phyloP scores from a whole-genome alignment of 2,113 vertebrate species.

The Tyrannus savana region DNA sequence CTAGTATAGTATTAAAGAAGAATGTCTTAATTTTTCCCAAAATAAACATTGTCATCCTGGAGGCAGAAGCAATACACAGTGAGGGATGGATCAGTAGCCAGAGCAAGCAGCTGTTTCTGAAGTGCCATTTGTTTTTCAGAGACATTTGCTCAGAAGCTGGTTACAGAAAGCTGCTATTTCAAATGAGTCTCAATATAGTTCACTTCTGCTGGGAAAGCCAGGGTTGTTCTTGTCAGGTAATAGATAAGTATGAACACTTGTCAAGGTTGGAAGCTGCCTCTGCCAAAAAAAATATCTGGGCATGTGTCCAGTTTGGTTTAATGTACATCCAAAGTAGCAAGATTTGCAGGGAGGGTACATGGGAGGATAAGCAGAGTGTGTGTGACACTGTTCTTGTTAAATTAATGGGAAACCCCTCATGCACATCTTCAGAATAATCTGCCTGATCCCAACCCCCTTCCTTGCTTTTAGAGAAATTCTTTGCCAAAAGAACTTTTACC shows the following conservation, averaged over 20 bases:
- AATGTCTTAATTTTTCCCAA: background rate
- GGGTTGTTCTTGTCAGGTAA: background rate
- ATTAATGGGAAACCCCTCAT: background rate
- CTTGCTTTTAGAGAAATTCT: background rate
- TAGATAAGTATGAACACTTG: background rate
- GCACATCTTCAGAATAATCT: background rate
- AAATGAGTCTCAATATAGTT: background rate
- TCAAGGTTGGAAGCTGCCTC: background rate
- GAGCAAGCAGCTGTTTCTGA: background rate
- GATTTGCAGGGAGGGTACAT: background rate
- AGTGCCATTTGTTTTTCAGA: background rate
- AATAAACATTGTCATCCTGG: background rate
- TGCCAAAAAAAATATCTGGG: background rate
- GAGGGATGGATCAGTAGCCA: background rate
- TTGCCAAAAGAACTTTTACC: background rate
- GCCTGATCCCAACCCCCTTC: background rate
- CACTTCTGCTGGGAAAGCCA: background rate
- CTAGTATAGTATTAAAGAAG: background rate
- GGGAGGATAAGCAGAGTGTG: background rate
- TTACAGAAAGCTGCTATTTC: background rate
- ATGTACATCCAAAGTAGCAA: background rate
- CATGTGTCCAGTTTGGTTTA: background rate
- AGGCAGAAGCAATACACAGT: background rate
- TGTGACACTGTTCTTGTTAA: background rate
- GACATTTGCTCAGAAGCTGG: background rate